Evolutionary conservation across 2,113 vertebrate species (phyloP).

Genomic region (Pelecanoides urinatrix): DNA sequence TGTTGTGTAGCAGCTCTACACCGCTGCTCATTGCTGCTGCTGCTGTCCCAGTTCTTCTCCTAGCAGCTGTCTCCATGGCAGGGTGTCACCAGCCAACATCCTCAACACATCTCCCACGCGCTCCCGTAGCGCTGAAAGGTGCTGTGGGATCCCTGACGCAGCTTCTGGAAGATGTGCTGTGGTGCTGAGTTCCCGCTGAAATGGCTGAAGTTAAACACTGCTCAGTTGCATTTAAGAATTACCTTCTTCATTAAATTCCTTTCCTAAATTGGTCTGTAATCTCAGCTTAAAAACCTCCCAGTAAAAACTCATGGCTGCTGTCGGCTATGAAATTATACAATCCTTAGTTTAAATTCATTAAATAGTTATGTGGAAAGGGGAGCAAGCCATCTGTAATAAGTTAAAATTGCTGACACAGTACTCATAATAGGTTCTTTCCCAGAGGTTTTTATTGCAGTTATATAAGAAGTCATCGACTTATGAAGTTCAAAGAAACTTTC

Average conservation of each 20-base stretch:
- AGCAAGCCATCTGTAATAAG: conserved; percentile 28
- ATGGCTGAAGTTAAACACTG: background rate
- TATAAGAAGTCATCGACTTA: conserved; percentile 49
- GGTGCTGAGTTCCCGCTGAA: background rate
- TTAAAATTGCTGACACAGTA: conserved; percentile 58
- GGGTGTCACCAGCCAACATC: background rate
- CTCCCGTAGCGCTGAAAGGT: background rate
- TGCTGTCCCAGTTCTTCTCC: background rate
- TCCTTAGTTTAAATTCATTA: conserved; percentile 52
- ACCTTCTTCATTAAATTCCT: conserved; percentile 34
- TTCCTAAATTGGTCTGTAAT: conserved; percentile 3
- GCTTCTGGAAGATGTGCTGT: background rate
- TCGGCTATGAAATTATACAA: background rate
- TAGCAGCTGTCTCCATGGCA: background rate
- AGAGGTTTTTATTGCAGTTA: conserved; percentile 63
- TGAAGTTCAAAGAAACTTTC: conserved; percentile 54
- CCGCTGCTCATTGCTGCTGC: background rate
- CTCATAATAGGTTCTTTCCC: conserved; percentile 37
- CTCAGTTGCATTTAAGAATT: background rate
- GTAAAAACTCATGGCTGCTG: background rate
- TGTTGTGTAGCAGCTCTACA: background rate
- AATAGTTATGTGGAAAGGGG: conserved; percentile 21
- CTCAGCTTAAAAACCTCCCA: conserved; percentile 3
- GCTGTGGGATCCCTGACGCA: background rate
- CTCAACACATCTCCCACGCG: background rate